Conservation (phyloP, 2,113 vertebrate genomes). For the Pedetes capensis region DNA sequence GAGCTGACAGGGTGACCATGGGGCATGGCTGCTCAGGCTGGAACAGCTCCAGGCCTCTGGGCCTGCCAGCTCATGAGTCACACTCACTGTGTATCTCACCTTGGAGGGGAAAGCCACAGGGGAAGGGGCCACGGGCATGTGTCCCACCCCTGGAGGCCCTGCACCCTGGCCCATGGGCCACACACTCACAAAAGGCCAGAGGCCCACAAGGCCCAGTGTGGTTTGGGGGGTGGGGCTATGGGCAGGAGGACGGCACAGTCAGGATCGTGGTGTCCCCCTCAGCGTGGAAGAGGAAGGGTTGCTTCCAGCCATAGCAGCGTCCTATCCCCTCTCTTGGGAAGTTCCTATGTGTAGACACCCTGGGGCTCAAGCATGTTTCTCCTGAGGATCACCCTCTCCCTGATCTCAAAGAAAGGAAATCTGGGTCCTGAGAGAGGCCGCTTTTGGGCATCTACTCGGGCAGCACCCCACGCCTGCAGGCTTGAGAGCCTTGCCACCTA, state of each 20-base stretch:
- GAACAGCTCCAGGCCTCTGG: not conserved
- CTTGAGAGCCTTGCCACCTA: too few relatives aligned
- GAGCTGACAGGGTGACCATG: not conserved
- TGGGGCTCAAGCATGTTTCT: not conserved
- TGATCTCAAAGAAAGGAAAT: not conserved
- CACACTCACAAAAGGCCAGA: not conserved
- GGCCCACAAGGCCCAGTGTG: not conserved
- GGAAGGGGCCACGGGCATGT: too few relatives aligned
- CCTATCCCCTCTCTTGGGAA: not conserved
- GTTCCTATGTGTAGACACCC: not conserved
- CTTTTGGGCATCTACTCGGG: not conserved
- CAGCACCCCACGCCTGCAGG: not conserved
- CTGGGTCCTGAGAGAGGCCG: not conserved
- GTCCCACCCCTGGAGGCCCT: not conserved
- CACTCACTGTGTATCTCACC: not conserved
- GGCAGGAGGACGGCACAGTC: not conserved
- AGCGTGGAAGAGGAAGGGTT: not conserved
- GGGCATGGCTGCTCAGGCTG: not conserved
- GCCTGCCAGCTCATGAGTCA: not conserved
- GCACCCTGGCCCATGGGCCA: accelerated
- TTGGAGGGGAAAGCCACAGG: too few relatives aligned
- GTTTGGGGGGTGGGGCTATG: not conserved
- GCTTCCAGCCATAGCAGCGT: too few relatives aligned
- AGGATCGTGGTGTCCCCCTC: not conserved
- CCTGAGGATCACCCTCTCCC: not conserved